Conservation (phyloP, 2,797 vertebrate genomes). For the Pseudomugil gertrudae region DNA sequence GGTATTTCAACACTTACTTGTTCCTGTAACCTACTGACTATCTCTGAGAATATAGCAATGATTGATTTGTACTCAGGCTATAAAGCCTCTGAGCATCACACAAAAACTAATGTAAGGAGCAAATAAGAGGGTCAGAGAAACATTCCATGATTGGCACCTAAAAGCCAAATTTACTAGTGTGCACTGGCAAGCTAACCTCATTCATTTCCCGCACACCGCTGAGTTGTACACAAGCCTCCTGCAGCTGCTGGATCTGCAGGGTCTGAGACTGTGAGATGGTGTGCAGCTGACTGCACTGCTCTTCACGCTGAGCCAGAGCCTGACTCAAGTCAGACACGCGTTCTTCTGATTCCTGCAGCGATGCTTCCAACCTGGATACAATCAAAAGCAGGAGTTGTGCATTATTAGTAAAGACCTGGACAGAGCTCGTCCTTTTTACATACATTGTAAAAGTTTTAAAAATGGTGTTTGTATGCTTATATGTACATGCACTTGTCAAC, state of each 20-base stretch:
- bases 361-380: conserved; percentile 66
- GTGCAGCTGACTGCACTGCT: conserved; percentile 63
- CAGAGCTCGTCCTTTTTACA: neutral
- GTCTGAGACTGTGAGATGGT: conserved; percentile 71
- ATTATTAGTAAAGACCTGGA: neutral
- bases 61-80: neutral
- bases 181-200: conserved; percentile 66
- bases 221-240: conserved; percentile 74
- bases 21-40: too few relatives aligned
- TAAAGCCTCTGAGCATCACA: neutral
- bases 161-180: neutral
- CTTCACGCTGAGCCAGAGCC: conserved; percentile 71
- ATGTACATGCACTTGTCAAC: neutral
- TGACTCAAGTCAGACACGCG: conserved; percentile 53
- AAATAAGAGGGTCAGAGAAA: neutral
- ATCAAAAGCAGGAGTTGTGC: neutral
- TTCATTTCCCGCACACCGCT: conserved; percentile 72
- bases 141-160: neutral
- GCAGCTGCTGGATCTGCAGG: conserved; percentile 74
- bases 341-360: conserved; percentile 66
- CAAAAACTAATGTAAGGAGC: neutral
- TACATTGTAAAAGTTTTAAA: neutral
- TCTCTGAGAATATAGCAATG: neutral
- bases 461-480: neutral
- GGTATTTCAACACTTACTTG: too few relatives aligned